phyloP scores from a whole-genome alignment of 2,888 invertebrate genomes.

The Crematogaster levior region DNA sequence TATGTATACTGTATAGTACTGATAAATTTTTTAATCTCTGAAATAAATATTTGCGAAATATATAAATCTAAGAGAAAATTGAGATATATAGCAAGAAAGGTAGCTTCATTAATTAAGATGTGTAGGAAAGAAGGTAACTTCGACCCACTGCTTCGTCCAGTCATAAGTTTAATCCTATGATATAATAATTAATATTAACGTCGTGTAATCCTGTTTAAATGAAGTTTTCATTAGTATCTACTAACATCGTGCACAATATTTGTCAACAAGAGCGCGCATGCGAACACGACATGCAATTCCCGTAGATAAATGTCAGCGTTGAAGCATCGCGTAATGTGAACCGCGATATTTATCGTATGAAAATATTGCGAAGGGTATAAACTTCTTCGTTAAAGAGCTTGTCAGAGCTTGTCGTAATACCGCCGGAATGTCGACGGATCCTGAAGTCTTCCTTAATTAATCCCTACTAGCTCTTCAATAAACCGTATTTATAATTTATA shows the following conservation, averaged over 20 bases:
- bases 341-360: conserved; percentile 54
- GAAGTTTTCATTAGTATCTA: conserved; percentile 42
- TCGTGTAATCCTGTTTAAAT: conserved; percentile 44
- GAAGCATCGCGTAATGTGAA: conserved; percentile 46
- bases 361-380: conserved; percentile 47
- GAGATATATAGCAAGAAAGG: neutral
- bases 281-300: conserved; percentile 45
- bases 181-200: conserved; percentile 44
- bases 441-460: conserved; percentile 36
- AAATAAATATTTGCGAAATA: neutral
- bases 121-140: conserved; percentile 14
- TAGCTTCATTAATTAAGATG: conserved; percentile 35
- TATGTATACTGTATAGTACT: too few species aligned
- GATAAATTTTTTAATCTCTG: neutral
- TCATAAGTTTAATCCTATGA: conserved; percentile 5
- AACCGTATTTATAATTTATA: neutral
- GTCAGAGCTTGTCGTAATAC: conserved; percentile 5
- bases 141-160: neutral
- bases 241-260: conserved; percentile 42
- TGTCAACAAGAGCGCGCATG: conserved; percentile 28
- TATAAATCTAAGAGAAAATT: neutral
- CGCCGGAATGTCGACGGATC: neutral
- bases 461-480: neutral
- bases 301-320: conserved; percentile 55
- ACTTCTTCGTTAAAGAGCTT: conserved; percentile 41